phyloP scores from a whole-genome alignment of 2,113 vertebrate genomes.

The Fukomys damarensis region DNA sequence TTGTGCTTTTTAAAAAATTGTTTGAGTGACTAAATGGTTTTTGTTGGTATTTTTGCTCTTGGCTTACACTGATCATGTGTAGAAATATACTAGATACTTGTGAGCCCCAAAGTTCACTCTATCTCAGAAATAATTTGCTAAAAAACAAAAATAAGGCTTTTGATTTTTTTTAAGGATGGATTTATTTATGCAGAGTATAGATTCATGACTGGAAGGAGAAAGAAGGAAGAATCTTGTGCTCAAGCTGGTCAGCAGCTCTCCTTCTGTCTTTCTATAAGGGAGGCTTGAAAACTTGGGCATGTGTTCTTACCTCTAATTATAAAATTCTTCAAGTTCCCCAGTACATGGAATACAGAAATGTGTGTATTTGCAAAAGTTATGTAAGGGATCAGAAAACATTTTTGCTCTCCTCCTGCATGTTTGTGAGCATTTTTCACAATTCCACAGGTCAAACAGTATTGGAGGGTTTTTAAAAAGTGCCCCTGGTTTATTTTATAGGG shows the following conservation, averaged over 20 bases:
- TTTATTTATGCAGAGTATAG: not conserved
- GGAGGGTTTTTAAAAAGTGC: not conserved
- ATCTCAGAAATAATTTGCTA: not conserved
- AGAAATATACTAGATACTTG: not conserved
- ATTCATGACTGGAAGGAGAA: not conserved
- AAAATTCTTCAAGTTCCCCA: not conserved
- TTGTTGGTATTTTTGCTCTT: conserved; percentile 35
- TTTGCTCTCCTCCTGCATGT: not conserved
- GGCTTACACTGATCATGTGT: not conserved
- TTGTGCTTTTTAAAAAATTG: not conserved
- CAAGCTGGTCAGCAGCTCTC: not conserved
- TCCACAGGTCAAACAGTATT: not conserved
- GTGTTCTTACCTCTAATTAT: not conserved
- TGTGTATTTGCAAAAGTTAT: not conserved
- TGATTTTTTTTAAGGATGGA: not conserved
- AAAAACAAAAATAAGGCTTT: not conserved
- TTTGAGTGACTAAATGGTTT: not conserved
- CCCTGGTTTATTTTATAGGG: not conserved
- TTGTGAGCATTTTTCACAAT: not conserved
- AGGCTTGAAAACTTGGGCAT: not conserved
- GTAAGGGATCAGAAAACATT: not conserved
- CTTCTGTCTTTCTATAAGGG: not conserved
- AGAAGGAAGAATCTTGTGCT: not conserved
- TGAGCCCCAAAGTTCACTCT: not conserved
- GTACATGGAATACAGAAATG: not conserved